Conservation (phyloP, 2,113 vertebrate species). For the Cephalopterus ornatus region DNA sequence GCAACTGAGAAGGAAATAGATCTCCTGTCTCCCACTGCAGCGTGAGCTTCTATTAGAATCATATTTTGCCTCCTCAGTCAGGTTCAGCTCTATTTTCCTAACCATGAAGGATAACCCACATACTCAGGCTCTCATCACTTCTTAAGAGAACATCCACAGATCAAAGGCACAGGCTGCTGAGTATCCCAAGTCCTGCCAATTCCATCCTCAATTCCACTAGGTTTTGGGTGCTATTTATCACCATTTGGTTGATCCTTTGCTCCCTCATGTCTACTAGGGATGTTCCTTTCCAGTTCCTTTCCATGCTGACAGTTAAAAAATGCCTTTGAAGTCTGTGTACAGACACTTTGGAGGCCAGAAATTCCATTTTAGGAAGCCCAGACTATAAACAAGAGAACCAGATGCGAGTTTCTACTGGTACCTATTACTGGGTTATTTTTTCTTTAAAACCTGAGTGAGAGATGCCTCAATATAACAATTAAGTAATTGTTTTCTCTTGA, state of each 20-base stretch:
- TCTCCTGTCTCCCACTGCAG: not conserved
- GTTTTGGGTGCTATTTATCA: not conserved
- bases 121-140: not conserved
- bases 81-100: not conserved
- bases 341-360: not conserved
- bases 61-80: not conserved
- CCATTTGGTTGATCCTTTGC: not conserved
- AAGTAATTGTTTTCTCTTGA: not conserved
- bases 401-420: accelerated
- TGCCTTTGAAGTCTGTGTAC: not conserved
- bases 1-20: not conserved
- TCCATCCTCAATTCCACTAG: not conserved
- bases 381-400: not conserved
- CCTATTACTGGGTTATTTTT: not conserved
- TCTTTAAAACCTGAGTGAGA: not conserved
- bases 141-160: not conserved
- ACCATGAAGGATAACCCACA: not conserved
- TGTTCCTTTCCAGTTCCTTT: not conserved
- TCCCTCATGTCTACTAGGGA: not conserved
- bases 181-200: not conserved
- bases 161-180: not conserved
- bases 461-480: not conserved
- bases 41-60: not conserved
- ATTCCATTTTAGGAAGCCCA: not conserved
- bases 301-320: not conserved